phyloP scores from a whole-genome alignment of 1,140 invertebrate species.

The Oreohelix idahoensis region DNA sequence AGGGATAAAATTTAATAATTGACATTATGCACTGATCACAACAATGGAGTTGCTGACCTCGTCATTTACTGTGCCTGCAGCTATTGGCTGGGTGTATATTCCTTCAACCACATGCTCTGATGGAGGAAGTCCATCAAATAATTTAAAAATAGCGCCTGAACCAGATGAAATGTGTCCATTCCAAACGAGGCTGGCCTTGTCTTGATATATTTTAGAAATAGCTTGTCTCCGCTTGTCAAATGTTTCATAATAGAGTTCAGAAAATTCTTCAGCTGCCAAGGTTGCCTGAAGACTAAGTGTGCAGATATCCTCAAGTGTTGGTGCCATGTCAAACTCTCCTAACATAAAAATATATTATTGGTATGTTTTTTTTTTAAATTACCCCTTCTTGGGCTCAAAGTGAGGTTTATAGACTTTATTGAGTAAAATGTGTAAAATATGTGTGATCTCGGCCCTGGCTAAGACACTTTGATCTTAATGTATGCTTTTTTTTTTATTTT shows the following conservation, averaged over 20 bases:
- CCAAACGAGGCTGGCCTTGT: constrained; percentile 86
- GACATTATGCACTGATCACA: too few species aligned
- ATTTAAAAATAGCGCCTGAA: constrained; percentile 84
- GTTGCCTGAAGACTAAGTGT: background rate
- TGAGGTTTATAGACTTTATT: too few species aligned
- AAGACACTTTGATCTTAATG: too few species aligned
- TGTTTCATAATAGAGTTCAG: constrained; percentile 29
- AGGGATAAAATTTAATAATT: too few species aligned
- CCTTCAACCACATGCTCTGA: constrained; percentile 81
- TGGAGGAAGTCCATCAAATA: constrained; percentile 82
- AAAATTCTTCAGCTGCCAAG: constrained; percentile 22
- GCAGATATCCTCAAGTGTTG: background rate
- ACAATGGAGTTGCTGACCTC: too few species aligned
- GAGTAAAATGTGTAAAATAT: too few species aligned
- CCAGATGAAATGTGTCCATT: constrained; percentile 86
- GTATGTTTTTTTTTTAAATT: too few species aligned
- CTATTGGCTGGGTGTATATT: constrained; percentile 85
- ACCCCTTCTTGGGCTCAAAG: too few species aligned
- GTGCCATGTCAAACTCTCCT: too few species aligned
- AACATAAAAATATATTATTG: too few species aligned
- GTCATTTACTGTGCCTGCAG: constrained; percentile 61
- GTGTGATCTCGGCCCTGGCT: too few species aligned
- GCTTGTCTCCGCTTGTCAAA: constrained; percentile 73
- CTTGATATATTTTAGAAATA: constrained; percentile 84
- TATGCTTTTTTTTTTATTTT: too few species aligned